Conservation (phyloP, 2,888 invertebrate species). For the Lordiphosa fenestrarum region DNA sequence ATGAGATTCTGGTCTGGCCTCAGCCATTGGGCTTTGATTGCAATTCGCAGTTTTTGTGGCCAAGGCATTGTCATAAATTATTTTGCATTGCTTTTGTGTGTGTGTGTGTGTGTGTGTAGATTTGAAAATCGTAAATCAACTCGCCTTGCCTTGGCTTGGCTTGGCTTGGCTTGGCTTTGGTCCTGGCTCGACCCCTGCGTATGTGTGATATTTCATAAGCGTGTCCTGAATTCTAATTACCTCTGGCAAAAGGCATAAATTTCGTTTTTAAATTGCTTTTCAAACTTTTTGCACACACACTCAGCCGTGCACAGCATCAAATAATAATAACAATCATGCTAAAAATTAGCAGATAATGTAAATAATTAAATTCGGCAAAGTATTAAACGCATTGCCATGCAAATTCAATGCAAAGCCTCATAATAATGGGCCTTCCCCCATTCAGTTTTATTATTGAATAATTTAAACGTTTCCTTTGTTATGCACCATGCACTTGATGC, state of each 20-base stretch:
- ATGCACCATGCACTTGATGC: slow-evolving; percentile 15
- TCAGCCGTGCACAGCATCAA: slow-evolving; percentile 12
- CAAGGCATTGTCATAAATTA: slow-evolving; percentile 67
- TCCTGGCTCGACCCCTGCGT: slow-evolving; percentile 48
- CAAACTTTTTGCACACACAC: slow-evolving; percentile 30
- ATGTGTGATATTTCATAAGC: slow-evolving; percentile 72
- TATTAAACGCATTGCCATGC: slow-evolving; percentile 23
- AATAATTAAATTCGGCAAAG: slow-evolving; percentile 49
- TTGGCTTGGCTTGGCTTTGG: slow-evolving; percentile 33
- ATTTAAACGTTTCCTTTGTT: slow-evolving; percentile 35
- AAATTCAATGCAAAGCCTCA: slow-evolving; percentile 29
- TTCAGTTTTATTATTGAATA: slow-evolving; percentile 18
- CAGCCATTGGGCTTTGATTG: slow-evolving; percentile 69
- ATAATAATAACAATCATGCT: slow-evolving; percentile 34
- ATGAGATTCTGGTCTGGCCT: slow-evolving; percentile 65
- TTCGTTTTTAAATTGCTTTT: slow-evolving; percentile 51
- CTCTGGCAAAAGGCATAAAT: slow-evolving; percentile 53
- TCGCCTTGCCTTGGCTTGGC: slow-evolving; percentile 27
- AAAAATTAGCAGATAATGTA: slow-evolving; percentile 50
- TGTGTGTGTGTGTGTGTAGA: slow-evolving; percentile 30
- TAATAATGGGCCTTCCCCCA: slow-evolving; percentile 14
- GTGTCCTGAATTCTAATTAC: slow-evolving; percentile 77
- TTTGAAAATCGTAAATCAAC: slow-evolving; percentile 69
- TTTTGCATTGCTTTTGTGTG: slow-evolving; percentile 47
- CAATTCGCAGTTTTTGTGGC: slow-evolving; percentile 67